These are phyloP conservation scores for Vipera latastei DNA, from an alignment of 2,797 vertebrate genomes.

Conservation along the genomic window DNA sequence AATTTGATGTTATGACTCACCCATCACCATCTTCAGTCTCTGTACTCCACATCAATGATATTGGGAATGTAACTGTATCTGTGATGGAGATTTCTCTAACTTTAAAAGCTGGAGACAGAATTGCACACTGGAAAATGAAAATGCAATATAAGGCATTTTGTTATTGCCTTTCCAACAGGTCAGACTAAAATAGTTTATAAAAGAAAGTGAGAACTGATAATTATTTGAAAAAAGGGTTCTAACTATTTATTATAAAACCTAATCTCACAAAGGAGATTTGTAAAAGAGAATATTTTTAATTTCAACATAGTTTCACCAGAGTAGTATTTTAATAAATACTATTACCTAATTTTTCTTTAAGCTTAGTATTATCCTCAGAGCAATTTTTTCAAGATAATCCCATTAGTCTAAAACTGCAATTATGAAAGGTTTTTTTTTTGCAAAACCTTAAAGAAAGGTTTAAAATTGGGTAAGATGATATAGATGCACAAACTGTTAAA, in stretches of 20 bases:
- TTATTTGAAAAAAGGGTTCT: background rate
- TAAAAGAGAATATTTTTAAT: background rate
- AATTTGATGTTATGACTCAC: conserved; percentile 63
- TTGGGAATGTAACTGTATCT: conserved; percentile 86
- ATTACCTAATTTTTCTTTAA: background rate
- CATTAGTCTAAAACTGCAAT: background rate
- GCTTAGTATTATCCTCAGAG: background rate
- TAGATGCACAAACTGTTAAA: background rate
- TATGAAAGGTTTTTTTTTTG: background rate
- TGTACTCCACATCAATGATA: conserved; percentile 94
- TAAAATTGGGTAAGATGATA: background rate
- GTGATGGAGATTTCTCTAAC: conserved; percentile 97
- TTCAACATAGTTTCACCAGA: background rate
- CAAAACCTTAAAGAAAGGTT: background rate
- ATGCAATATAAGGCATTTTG: background rate
- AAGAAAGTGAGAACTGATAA: background rate
- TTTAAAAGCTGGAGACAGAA: conserved; percentile 97
- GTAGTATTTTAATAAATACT: background rate
- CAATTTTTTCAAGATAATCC: background rate
- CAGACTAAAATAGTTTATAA: background rate
- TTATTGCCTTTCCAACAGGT: background rate
- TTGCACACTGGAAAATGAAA: conserved; percentile 84
- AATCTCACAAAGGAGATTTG: background rate
- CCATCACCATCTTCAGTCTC: conserved; percentile 88
- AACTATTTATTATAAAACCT: background rate